Evolutionary conservation across 1,140 invertebrate genomes (phyloP), one percentile per base, ranked within the genome.

Genomic region (Penaeus chinensis): DNA sequence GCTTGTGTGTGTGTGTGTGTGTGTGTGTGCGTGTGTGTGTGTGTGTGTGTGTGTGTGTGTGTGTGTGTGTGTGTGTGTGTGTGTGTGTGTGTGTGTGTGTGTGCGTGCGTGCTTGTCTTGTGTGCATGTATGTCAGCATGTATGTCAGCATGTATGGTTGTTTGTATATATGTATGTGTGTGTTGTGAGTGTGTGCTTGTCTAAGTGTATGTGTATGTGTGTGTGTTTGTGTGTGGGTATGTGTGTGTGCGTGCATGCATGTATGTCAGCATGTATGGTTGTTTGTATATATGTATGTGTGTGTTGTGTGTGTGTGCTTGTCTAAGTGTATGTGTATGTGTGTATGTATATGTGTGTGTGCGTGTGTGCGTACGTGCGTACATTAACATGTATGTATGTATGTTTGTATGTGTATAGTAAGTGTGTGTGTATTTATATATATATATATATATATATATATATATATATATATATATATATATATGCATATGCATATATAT

Each of bases 321-420:
- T 78, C 27, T 78, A 32, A n/a, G 76, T 78, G 76, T 78, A 37
- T 47, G 76, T 78, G 76, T 78, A 37, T 47, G 76, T 78, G 76
- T 47, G 37, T 18, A 37, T 42, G 76, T 13, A 18, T 4, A 7
- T 76, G 27, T 19, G 24, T 11, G 22, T 42, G 47, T 13, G 42
- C 32, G 47, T 37, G n/a, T 32, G n/a, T 32, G n/a, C 13, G n/a
- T 37, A 16, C n/a, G n/a, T 16, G n/a, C 27, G n/a, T 74, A 27
- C 37, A 77, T 77, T 5, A 11, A 47, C 11, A 27, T 77, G 11
- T 77, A 77, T 77, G 2, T 77, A 27, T 77, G 37, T 77, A 77
- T 77, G 7, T 76, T 5, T 76, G 37, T 37, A 32, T 42, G 32
- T 77, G 11, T 77, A 20, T 20, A 77, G 19, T 20, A 11, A 2